These are phyloP conservation scores for Drosophila meridionalis DNA, from an alignment of 2,888 invertebrate species.

Conservation along the genomic window DNA sequence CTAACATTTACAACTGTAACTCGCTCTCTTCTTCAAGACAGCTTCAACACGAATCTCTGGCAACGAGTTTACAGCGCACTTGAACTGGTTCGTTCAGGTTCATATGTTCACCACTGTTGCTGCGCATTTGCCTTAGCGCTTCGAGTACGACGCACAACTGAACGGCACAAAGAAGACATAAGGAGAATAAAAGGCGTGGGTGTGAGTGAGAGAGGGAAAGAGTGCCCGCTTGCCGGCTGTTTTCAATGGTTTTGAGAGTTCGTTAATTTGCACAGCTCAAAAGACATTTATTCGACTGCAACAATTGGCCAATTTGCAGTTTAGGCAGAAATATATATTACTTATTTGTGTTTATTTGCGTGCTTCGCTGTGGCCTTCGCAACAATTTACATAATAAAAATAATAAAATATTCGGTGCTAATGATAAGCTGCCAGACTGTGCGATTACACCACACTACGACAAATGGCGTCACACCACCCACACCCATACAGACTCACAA, in stretches of 20 bases:
- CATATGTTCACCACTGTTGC: constrained; percentile 17
- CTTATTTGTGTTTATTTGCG: constrained; percentile 24
- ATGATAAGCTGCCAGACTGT: constrained; percentile 33
- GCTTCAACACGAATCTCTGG: not conserved
- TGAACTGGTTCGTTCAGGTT: constrained; percentile 17
- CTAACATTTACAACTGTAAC: not conserved
- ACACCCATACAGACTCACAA: constrained; percentile 1
- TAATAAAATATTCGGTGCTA: constrained; percentile 44
- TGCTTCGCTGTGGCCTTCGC: constrained; percentile 38
- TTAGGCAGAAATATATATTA: constrained; percentile 19
- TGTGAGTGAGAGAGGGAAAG: not conserved
- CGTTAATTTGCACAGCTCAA: constrained; percentile 15
- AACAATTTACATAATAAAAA: constrained; percentile 45
- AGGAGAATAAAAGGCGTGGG: constrained; percentile 4
- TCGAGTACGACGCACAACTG: constrained; percentile 23
- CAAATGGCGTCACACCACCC: constrained; percentile 19
- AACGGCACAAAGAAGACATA: constrained; percentile 3
- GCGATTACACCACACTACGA: constrained; percentile 22
- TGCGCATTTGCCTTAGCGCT: constrained; percentile 39
- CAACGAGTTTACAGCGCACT: constrained; percentile 5
- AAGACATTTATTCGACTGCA: constrained; percentile 8
- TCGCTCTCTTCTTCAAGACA: not conserved
- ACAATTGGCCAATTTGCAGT: constrained; percentile 26
- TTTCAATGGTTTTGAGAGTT: constrained; percentile 14
- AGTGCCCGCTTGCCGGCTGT: constrained; percentile 12